Conservation (phyloP, 1,140 invertebrate genomes). For the Cyphomyrmex costatus region DNA sequence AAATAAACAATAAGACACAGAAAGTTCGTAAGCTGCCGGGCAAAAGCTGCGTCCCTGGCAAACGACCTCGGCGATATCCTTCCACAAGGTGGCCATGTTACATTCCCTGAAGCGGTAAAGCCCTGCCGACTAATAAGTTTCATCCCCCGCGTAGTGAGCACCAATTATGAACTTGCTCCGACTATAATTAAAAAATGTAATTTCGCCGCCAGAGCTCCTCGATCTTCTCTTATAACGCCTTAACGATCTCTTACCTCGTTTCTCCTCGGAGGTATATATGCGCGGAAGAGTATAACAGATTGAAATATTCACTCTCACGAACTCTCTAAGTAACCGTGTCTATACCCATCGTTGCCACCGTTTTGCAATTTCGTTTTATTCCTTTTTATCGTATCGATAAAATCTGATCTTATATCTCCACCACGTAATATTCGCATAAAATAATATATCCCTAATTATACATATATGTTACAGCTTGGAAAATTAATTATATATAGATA, state of each 20-base stretch:
- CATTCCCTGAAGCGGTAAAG: slow-evolving; percentile 78
- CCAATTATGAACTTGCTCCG: slow-evolving; percentile 85
- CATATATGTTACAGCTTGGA: not conserved
- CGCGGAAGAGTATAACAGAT: slow-evolving; percentile 46
- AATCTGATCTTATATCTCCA: not conserved
- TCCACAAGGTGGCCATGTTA: slow-evolving; percentile 79
- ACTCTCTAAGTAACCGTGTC: not conserved
- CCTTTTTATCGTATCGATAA: not conserved
- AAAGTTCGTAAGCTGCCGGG: too few relatives aligned
- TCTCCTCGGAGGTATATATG: slow-evolving; percentile 50
- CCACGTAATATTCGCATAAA: not conserved
- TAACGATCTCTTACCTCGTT: slow-evolving; percentile 74
- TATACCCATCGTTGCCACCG: slow-evolving; percentile 7
- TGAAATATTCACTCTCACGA: slow-evolving; percentile 54
- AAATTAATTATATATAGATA: not conserved
- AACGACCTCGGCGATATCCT: slow-evolving; percentile 71
- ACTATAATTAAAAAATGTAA: slow-evolving; percentile 86
- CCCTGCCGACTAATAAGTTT: slow-evolving; percentile 85
- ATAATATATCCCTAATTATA: not conserved
- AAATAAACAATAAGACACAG: not conserved
- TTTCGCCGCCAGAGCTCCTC: slow-evolving; percentile 76
- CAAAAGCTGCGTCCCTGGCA: slow-evolving; percentile 75
- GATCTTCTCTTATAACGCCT: slow-evolving; percentile 70
- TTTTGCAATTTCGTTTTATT: slow-evolving; percentile 22
- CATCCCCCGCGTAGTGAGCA: slow-evolving; percentile 86